Conservation (phyloP, 2,113 vertebrate species). For the Caretta caretta region DNA sequence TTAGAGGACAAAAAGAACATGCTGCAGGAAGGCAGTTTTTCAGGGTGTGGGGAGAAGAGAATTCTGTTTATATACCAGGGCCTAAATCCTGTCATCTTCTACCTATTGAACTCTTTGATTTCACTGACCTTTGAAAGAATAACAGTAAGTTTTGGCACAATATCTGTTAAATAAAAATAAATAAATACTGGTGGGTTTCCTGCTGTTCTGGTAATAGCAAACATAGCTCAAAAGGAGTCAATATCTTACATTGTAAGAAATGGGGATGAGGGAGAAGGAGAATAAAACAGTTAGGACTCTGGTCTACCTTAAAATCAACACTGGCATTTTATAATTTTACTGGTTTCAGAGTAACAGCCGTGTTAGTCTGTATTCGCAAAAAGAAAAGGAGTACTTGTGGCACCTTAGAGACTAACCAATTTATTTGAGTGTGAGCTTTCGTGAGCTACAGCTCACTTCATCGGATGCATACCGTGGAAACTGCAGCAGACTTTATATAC, state of each 20-base stretch:
- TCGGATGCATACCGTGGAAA: too few relatives aligned
- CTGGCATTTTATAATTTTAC: not conserved
- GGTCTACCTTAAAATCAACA: not conserved
- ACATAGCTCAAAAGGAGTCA: not conserved
- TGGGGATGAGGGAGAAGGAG: not conserved
- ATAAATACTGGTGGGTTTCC: not conserved
- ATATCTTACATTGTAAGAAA: not conserved
- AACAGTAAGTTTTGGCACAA: not conserved
- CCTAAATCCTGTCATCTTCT: not conserved
- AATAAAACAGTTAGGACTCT: not conserved
- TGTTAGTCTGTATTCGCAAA: too few relatives aligned
- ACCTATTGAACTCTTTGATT: not conserved
- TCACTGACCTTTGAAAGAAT: not conserved
- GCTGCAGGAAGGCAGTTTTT: not conserved
- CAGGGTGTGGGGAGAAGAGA: not conserved
- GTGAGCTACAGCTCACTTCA: too few relatives aligned
- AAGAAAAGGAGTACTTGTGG: too few relatives aligned
- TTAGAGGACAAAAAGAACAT: not conserved
- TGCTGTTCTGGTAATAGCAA: not conserved
- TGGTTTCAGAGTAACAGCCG: too few relatives aligned
- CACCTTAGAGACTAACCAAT: too few relatives aligned
- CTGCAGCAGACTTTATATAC: too few relatives aligned
- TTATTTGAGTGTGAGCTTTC: too few relatives aligned
- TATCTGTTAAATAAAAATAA: not conserved
- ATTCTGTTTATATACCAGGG: not conserved